Evolutionary conservation across 2,888 invertebrate species (phyloP), one percentile per base, ranked within the genome.

Genomic region (Drosophila atripex): DNA sequence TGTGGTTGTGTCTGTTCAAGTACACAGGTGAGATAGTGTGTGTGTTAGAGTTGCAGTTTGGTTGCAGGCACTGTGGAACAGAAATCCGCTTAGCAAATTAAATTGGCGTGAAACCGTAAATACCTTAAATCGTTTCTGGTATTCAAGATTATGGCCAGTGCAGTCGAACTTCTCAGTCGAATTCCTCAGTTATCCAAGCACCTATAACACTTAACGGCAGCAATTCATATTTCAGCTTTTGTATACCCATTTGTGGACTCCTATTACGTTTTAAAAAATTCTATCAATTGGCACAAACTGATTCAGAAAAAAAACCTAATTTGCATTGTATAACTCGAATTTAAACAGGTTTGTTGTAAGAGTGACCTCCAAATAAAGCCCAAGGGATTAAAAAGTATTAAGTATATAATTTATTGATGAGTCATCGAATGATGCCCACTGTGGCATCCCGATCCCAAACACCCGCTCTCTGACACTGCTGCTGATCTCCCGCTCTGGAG

Each of bases 391-490:
- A n/a, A 18, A 41, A 0, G 16, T 3, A 39, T 39, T 16, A 16
- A 16, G 1, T 39, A 7, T 16, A 9, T 3, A n/a, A 41, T 41
- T 16, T 41, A 16, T 8, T 39, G 3, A 14, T 12, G 1, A 1
- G n/a, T 32, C n/a, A 32, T 12, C 4, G 12, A 32, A 32, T 32
- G 5, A n/a, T 1, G 32, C 32, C 43, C 60, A 52, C 68, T 64
- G 83, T 51, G 61, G 2, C 9, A 28, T 28, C 28, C 28, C 28
- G 25, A 25, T 25, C 63, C 57, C 60, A 51, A 50, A 66, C 69
- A 52, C 66, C 61, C 55, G 64, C 75, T 65, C 64, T 52, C 65
- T 41, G 38, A n/a, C 25, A 23, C 68, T 55, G n/a, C n/a, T n/a
- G n/a, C n/a, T n/a, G n/a, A n/a, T n/a, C n/a, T 47, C 39, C 30